Conservation (phyloP, 2,888 invertebrate species). For the Leptopilina syphax region DNA sequence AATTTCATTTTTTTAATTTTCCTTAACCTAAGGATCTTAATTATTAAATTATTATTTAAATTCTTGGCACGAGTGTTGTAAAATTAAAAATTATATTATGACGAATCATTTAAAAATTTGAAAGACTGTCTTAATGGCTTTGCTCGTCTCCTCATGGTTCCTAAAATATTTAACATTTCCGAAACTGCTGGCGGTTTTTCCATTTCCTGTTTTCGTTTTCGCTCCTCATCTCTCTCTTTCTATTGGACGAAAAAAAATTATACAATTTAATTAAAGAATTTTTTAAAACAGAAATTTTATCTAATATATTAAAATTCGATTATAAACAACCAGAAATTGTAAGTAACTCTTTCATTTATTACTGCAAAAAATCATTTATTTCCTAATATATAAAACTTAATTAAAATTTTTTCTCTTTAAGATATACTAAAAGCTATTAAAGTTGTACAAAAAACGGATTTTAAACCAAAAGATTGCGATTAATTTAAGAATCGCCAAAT, state of each 20-base stretch:
- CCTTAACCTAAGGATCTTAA: slow-evolving; percentile 1
- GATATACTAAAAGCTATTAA: too few relatives aligned
- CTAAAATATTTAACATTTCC: slow-evolving; percentile 85
- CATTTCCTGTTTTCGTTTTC: slow-evolving; percentile 81
- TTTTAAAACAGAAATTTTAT: too few relatives aligned
- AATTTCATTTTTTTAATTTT: background rate
- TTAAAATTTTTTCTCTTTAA: too few relatives aligned
- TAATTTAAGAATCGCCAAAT: too few relatives aligned
- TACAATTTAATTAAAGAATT: background rate
- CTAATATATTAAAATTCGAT: too few relatives aligned
- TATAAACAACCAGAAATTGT: too few relatives aligned
- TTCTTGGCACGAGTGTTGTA: slow-evolving; percentile 27
- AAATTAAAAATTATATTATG: slow-evolving; percentile 52
- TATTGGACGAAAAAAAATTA: slow-evolving; percentile 53
- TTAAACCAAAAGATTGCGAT: too few relatives aligned
- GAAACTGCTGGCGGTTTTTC: slow-evolving; percentile 80
- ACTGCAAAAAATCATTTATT: too few relatives aligned
- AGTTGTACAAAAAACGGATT: too few relatives aligned
- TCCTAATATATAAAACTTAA: too few relatives aligned
- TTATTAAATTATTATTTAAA: slow-evolving; percentile 3
- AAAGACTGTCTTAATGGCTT: slow-evolving; percentile 75
- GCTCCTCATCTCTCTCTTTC: slow-evolving; percentile 79
- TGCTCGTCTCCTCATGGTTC: slow-evolving; percentile 79
- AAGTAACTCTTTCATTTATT: too few relatives aligned
- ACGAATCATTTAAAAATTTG: slow-evolving; percentile 63